Base-by-base conservation (phyloP, 2,888 invertebrate species). In the Galerucella nymphaeae region DNA sequence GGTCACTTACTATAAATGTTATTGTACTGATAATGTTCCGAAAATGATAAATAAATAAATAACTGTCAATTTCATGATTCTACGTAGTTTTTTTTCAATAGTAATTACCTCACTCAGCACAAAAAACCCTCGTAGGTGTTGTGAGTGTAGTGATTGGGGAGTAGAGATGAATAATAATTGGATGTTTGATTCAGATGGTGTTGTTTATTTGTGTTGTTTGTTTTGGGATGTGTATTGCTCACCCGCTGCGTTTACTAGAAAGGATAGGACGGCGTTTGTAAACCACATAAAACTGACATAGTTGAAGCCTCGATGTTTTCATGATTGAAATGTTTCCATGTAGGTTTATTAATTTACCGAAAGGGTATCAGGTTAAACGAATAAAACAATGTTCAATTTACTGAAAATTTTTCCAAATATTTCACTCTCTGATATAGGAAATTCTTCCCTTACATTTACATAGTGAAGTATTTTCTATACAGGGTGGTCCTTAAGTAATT, bases 171-270 rank as follows among this genome's bases (percentile, higher is more conserved):
- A 62, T 62, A 62, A 62, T 62, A 62, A 62, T 62, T 62, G 61
- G 61, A 62, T 62, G 61, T 62, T 62, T 62, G 41, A 62, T 62
- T 62, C 61, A 62, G 61, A 62, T 16, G 42, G 41, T 62, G 41
- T 62, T 62, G 61, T 62, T 62, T 62, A 62, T 61, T n/a, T 61
- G 61, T 42, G 41, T 61, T 61, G 41, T 61, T 61, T 61, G 61
- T 42, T 62, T 42, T 62, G 18, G 42, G 18, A 38, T 62, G 42
- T 59, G 16, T 59, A 59, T 62, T 62, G 61, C 61, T 62, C 41
- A 62, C 42, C 61, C 61, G 61, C 45, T 62, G 61, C 42, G 61
- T 45, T 18, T 42, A 16, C 42, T 62, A 62, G 42, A 62, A 62
- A 45, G 42, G 16, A 62, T 62, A 62, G 42, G 42, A 62, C 61